Evolutionary conservation across 2,888 invertebrate species (phyloP).

Genomic region (Cataglyphis rosenhaueri): DNA sequence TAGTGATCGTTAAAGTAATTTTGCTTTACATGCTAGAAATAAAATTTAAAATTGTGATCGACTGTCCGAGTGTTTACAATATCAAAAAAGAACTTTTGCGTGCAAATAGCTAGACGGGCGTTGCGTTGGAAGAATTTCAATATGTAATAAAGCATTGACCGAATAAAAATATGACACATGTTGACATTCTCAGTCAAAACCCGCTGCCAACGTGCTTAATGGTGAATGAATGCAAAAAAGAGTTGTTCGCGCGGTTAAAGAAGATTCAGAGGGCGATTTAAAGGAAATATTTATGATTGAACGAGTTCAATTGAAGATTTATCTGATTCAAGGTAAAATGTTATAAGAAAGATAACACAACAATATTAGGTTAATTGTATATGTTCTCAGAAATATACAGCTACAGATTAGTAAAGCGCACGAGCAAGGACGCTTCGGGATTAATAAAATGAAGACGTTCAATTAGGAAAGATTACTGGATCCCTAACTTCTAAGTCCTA

Average conservation of each 20-base stretch:
- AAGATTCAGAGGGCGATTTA: conserved; percentile 6
- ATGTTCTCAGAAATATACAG: conserved; percentile 52
- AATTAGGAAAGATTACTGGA: conserved; percentile 53
- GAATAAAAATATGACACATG: conserved; percentile 65
- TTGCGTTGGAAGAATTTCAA: not conserved
- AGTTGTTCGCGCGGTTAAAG: not conserved
- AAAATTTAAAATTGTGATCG: too few relatives aligned
- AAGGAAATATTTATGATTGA: not conserved
- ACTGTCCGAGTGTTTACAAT: not conserved
- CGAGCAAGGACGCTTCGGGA: conserved; percentile 51
- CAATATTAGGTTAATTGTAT: not conserved
- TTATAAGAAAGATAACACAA: not conserved
- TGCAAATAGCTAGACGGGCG: not conserved
- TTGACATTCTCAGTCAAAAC: conserved; percentile 67
- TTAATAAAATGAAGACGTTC: conserved; percentile 49
- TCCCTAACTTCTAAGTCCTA: conserved; percentile 32
- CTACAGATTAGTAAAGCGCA: conserved; percentile 46
- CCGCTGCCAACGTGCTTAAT: conserved; percentile 29
- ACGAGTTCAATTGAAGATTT: not conserved
- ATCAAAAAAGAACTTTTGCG: not conserved
- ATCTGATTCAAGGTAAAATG: not conserved
- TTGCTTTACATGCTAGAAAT: too few relatives aligned
- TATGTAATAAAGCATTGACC: conserved; percentile 58
- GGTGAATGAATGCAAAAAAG: not conserved
- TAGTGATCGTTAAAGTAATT: not conserved